Evolutionary conservation across 1,140 invertebrate species (phyloP), one percentile per base, ranked within the genome.

Genomic region (Hycleus cichorii): DNA sequence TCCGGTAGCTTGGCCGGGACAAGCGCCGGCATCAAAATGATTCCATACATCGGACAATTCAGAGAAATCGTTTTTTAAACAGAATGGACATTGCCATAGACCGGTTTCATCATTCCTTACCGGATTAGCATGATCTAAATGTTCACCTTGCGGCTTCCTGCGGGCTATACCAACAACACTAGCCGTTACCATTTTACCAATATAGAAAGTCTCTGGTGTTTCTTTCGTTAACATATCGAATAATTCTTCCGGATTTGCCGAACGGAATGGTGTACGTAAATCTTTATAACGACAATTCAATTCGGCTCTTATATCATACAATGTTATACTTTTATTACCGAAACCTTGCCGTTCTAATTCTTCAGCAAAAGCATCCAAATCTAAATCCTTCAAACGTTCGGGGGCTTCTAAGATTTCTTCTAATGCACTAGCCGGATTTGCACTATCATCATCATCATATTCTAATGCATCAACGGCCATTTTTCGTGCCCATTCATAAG

Each of bases 401-500:
- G 97, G 96, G 2, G 91, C 88, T 75, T 97, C 92, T 0, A 99
- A 75, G 69, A 99, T 98, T 76, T 99, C 96, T 69, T 99, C 95
- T 1, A 99, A 75, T 11, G 97, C 96, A 3, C 91, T 91, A 0
- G 95, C 93, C 0, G 96, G 95, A 80, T 99, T 97, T 0, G 89
- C 87, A 60, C 94, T 92, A 69, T 95, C 93, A 66, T 97, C 94
- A 66, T 97, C 94, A 65, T 98, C 96, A 64, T 98, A 97, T 65
- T 99, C 97, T 8, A 99, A 76, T 5, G 97, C 97, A 79, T 99
- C 97, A 0, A 98, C 94, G 3, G 97, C 97, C 96, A 99, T 99
- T 79, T 99, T 99, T 18, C 95, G 77, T 0, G 97, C 97, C 96
- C 96, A 98, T 73, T 99, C 97, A 68, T 99, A 99, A 0, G 94